Evolutionary conservation across 1,140 invertebrate species (phyloP), one percentile per base, ranked within the genome.

Genomic region (Orussus abietinus): DNA sequence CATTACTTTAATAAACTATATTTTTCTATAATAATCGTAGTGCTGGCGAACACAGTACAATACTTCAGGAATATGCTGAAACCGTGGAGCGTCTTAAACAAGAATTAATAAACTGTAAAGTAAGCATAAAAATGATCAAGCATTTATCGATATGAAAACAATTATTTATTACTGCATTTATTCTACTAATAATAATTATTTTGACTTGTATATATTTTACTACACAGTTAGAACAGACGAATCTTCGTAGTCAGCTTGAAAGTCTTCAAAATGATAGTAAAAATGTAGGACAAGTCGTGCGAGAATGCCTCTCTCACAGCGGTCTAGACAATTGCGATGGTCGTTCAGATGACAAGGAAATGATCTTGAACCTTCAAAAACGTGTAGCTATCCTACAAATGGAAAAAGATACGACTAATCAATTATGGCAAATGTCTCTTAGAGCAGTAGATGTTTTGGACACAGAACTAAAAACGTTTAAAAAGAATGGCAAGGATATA

Each of bases 371-470:
- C 59, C 48, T 74, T 15, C 62, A 72, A 32, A 67, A 72, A 38
- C 57, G 59, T 7, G 50, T 72, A 1, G 14, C 35, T 0, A 37
- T 63, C 0, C 37, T 72, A 22, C 63, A 69, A 46, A 59, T 61
- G 69, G 80, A 80, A 62, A 76, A 79, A 47, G 77, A 80, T 28
- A 79, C 78, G 0, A 59, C 77, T 6, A 66, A 73, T 30, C 73
- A 78, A n/a, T 42, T 81, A 18, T 80, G 78, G 78, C 76, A 79
- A 56, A 77, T 76, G 21, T 72, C 78, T 3, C 68, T 80, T 39
- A 79, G 77, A 61, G 74, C 76, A 0, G 72, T 79, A 21, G 75
- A 78, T 29, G 66, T 67, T 18, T 59, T 80, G 3, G 79, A 80
- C 39, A 70, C 72, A 12, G 77, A 80, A 55, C 45, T 80, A 1